phyloP scores from a whole-genome alignment of 2,797 vertebrate species.

The Mormyrus proboscirostris region DNA sequence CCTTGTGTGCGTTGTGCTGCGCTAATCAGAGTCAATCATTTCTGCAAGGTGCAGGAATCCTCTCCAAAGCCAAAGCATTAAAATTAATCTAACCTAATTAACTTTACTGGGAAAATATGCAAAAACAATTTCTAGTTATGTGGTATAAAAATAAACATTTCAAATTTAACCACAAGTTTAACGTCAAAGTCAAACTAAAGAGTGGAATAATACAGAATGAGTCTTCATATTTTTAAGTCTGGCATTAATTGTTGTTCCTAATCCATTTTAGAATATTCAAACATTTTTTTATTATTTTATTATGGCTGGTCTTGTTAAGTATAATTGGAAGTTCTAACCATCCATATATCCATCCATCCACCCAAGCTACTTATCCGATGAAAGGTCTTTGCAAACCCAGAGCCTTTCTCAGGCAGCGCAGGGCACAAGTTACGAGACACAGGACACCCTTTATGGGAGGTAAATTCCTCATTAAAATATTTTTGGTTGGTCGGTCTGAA shows the following conservation, averaged over 20 bases:
- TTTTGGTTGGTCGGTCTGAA: not conserved
- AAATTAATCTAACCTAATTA: constrained; percentile 3
- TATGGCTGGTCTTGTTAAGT: not conserved
- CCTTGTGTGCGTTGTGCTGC: not conserved
- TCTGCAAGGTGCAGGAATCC: not conserved
- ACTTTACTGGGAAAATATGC: not conserved
- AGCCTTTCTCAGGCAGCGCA: not conserved
- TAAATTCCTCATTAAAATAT: not conserved
- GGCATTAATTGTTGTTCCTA: not conserved
- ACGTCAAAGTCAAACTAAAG: not conserved
- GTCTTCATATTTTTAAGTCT: not conserved
- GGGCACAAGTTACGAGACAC: not conserved
- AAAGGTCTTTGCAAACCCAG: not conserved
- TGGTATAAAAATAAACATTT: not conserved
- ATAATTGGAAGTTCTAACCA: not conserved
- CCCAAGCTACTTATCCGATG: not conserved
- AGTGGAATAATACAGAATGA: not conserved
- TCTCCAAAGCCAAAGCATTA: not conserved
- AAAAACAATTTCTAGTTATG: not conserved
- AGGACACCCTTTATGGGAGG: not conserved
- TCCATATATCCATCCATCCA: not conserved
- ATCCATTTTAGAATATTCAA: not conserved
- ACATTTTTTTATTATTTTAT: not conserved
- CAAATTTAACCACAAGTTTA: not conserved
- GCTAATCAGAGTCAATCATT: constrained; percentile 6